Evolutionary conservation across 2,888 invertebrate species (phyloP).

Genomic region (Folsomia manolachei): DNA sequence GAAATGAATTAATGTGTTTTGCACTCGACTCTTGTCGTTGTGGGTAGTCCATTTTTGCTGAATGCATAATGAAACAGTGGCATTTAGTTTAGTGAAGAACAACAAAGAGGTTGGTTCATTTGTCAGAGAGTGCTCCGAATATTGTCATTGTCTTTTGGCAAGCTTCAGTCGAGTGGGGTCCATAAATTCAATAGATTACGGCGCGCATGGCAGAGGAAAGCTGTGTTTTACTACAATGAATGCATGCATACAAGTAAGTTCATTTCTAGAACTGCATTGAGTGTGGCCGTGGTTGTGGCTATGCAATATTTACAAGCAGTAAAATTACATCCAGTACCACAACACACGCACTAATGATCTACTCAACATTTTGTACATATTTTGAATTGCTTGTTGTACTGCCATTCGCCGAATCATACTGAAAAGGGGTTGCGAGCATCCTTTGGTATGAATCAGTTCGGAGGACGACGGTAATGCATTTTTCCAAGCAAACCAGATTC

Average conservation of each 20-base stretch:
- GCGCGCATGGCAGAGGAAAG: no score
- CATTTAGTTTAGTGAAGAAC: background rate
- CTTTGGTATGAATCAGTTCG: background rate
- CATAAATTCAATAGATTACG: background rate
- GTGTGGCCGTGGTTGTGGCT: no score
- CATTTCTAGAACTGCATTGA: no score
- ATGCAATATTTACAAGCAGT: no score
- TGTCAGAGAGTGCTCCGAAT: background rate
- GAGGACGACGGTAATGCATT: background rate
- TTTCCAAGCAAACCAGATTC: background rate
- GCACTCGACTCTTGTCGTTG: background rate
- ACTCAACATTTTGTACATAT: background rate
- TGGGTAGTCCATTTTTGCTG: background rate
- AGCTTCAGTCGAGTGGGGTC: background rate
- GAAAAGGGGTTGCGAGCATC: background rate
- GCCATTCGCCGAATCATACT: background rate
- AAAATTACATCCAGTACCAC: background rate
- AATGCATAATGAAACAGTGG: background rate
- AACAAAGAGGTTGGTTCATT: background rate
- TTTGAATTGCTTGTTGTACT: background rate
- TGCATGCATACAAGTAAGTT: no score
- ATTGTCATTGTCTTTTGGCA: background rate
- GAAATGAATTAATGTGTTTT: background rate
- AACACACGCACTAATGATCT: background rate
- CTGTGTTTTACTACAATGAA: no score